Evolutionary conservation across 1,140 invertebrate species (phyloP).

Genomic region (Neuroterus valhalla): DNA sequence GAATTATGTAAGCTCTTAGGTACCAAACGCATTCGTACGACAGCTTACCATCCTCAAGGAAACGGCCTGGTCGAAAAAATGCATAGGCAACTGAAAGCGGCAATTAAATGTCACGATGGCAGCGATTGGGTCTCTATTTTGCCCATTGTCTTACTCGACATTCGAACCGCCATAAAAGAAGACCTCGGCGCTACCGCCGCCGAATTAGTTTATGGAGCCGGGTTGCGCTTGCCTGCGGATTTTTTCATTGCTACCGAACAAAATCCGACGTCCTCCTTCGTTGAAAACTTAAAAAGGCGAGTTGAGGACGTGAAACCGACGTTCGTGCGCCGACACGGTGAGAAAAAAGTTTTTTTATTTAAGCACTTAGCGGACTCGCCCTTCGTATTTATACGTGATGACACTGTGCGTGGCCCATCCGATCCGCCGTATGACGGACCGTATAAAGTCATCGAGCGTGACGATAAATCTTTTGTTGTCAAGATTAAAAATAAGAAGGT

Average conservation of each 20-base stretch:
- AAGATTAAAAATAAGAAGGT: no score
- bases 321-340: slow-evolving; percentile 27
- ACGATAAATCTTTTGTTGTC: no score
- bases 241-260: slow-evolving; percentile 46
- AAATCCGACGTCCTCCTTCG: background rate
- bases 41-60: slow-evolving; percentile 58
- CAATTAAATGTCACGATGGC: no score
- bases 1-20: no score
- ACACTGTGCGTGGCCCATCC: no score
- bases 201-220: slow-evolving; percentile 63
- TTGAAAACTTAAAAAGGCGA: slow-evolving; percentile 23
- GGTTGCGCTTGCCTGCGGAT: slow-evolving; percentile 63
- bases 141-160: slow-evolving; percentile 62
- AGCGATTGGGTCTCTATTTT: slow-evolving; percentile 61
- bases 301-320: slow-evolving; percentile 33
- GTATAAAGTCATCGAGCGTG: no score
- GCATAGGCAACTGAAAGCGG: slow-evolving; percentile 39
- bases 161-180: slow-evolving; percentile 50
- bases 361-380: background rate
- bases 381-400: background rate
- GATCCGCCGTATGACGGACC: no score
- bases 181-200: no score
- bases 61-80: slow-evolving; percentile 42
- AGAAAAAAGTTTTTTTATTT: slow-evolving; percentile 17
- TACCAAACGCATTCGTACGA: slow-evolving; percentile 52